A percentile compares a stretch with the other conserved stretches of the same genome.
These are phyloP conservation scores for Xanthorhoe spadicearia DNA, from an alignment of 2,888 invertebrate species.

Conservation along the genomic window DNA sequence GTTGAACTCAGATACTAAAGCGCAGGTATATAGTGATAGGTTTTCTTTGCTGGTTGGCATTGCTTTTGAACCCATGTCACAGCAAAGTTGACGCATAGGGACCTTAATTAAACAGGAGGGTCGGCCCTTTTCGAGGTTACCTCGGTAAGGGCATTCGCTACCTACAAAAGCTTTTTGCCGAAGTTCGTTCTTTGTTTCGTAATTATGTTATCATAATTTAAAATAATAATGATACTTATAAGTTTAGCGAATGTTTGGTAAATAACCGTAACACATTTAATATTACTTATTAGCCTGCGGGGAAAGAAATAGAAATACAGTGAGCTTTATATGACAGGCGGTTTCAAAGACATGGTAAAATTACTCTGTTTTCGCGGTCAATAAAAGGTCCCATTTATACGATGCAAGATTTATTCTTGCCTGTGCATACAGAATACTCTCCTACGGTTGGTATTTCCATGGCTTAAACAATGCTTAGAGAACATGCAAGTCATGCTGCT, in stretches of 20 bases:
- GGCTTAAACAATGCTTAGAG: too few relatives aligned
- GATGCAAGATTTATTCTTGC: too few relatives aligned
- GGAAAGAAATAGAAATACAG: too few relatives aligned
- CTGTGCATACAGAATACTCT: too few relatives aligned
- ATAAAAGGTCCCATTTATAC: too few relatives aligned
- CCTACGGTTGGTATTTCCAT: too few relatives aligned
- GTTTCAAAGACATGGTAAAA: too few relatives aligned
- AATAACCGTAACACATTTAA: too few relatives aligned
- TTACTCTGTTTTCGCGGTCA: too few relatives aligned
- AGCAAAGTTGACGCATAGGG: constrained; percentile 69
- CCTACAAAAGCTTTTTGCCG: constrained; percentile 41
- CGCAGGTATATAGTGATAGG: not conserved
- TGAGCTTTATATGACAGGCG: too few relatives aligned
- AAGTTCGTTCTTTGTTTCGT: constrained; percentile 14
- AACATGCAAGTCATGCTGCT: too few relatives aligned
- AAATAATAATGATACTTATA: constrained; percentile 1
- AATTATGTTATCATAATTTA: constrained; percentile 2
- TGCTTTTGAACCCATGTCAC: constrained; percentile 71
- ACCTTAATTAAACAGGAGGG: constrained; percentile 72
- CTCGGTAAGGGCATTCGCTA: constrained; percentile 61
- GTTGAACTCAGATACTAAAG: not conserved
- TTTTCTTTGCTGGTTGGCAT: constrained; percentile 50
- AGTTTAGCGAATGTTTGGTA: not conserved
- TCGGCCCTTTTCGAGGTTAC: constrained; percentile 59
- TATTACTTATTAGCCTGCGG: too few relatives aligned